Conservation (phyloP, 2,888 invertebrate species). For the Hoplodrina blanda region DNA sequence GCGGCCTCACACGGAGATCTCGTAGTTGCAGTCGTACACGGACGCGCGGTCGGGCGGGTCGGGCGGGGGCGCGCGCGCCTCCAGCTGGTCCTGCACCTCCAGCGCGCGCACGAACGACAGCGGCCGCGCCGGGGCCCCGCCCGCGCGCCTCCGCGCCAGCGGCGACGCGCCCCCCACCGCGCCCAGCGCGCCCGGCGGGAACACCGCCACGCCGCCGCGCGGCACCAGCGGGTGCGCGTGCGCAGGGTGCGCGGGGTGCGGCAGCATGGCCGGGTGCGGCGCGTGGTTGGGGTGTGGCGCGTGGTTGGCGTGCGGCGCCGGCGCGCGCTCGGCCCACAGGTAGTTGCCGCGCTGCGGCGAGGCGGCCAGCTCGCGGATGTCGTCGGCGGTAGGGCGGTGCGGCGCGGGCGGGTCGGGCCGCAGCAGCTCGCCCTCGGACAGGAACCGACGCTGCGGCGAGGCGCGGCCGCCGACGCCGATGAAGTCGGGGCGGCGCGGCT, state of each 20-base stretch:
- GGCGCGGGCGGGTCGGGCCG: constrained; percentile 94
- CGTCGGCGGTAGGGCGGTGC: constrained; percentile 91
- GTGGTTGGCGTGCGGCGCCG: constrained; percentile 51
- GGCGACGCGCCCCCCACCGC: constrained; percentile 75
- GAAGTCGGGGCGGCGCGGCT: constrained; percentile 96
- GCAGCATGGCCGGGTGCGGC: constrained; percentile 66
- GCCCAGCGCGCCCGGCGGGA: constrained; percentile 80
- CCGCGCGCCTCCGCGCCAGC: constrained; percentile 84
- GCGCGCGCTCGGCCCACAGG: constrained; percentile 87
- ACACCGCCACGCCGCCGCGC: constrained; percentile 76
- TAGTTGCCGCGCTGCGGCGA: constrained; percentile 94
- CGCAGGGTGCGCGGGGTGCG: constrained; percentile 72
- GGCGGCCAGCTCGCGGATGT: constrained; percentile 96
- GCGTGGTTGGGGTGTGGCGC: constrained; percentile 67
- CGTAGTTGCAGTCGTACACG: constrained; percentile 98
- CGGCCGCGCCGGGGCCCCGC: constrained; percentile 92
- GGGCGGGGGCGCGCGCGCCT: constrained; percentile 92
- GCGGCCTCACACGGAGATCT: constrained; percentile 96
- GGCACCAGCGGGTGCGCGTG: constrained; percentile 76
- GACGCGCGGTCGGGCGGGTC: constrained; percentile 95
- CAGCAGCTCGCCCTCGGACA: constrained; percentile 95
- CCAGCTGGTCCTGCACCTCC: constrained; percentile 97
- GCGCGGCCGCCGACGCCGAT: constrained; percentile 93
- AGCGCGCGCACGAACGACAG: constrained; percentile 97
- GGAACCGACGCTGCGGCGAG: constrained; percentile 94